Conservation (phyloP, 1,140 invertebrate species). For the Yoshiicerus persimilis region DNA sequence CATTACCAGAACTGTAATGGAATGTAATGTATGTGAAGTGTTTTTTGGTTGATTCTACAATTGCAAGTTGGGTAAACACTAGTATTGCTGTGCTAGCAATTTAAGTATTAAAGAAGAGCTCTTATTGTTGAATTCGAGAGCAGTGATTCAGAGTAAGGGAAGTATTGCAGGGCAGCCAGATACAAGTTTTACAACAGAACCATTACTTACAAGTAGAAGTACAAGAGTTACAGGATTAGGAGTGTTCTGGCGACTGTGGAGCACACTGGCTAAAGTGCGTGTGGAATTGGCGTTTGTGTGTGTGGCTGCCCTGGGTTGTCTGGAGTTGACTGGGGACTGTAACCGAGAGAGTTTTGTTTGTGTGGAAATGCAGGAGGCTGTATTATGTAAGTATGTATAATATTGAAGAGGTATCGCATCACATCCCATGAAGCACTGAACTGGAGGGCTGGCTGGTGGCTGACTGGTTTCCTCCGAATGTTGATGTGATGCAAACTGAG, state of each 20-base stretch:
- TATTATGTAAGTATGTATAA: not conserved
- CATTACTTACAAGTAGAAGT: not conserved
- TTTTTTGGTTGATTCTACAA: too few relatives aligned
- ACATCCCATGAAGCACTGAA: not conserved
- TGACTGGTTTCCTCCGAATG: not conserved
- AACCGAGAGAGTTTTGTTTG: not conserved
- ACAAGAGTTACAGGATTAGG: not conserved
- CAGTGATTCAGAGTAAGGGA: too few relatives aligned
- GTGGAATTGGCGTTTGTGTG: too few relatives aligned
- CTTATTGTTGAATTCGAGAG: too few relatives aligned
- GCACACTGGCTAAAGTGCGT: too few relatives aligned
- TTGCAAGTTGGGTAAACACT: too few relatives aligned
- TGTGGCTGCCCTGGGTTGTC: not conserved
- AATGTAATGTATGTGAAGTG: too few relatives aligned
- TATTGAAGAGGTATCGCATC: not conserved
- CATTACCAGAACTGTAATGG: too few relatives aligned
- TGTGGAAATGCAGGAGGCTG: not conserved
- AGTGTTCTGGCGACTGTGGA: not conserved
- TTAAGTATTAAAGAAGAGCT: too few relatives aligned
- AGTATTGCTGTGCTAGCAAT: too few relatives aligned
- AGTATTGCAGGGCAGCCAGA: too few relatives aligned
- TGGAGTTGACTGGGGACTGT: not conserved
- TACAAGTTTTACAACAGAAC: not conserved
- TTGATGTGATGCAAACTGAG: not conserved
- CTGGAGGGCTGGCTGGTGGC: not conserved